These are phyloP conservation scores for Agriopis leucophaearia DNA, from an alignment of 2,888 invertebrate species.

Conservation along the genomic window DNA sequence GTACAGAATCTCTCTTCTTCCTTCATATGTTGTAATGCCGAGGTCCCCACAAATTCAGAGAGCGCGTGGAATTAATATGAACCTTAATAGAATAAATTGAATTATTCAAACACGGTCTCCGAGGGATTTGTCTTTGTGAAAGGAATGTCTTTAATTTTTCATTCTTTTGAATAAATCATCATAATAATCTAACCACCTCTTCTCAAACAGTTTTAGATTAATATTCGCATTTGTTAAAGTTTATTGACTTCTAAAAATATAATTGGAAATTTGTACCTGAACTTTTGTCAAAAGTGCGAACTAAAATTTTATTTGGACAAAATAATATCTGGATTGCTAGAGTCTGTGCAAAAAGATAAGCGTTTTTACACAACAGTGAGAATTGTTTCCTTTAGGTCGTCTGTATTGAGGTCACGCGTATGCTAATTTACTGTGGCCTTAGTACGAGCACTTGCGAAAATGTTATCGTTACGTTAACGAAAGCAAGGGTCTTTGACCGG, in stretches of 20 bases:
- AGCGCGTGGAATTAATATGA: constrained; percentile 69
- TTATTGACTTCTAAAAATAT: background rate
- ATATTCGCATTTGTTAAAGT: constrained; percentile 10
- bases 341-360: too few relatives aligned
- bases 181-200: constrained; percentile 40
- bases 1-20: too few relatives aligned
- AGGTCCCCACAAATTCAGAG: constrained; percentile 59
- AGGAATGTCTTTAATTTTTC: constrained; percentile 56
- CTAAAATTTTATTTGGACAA: too few relatives aligned
- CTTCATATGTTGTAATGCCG: constrained; percentile 40
- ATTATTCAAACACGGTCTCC: constrained; percentile 67
- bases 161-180: constrained; percentile 47
- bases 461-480: too few relatives aligned
- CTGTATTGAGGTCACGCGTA: too few relatives aligned
- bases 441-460: too few relatives aligned
- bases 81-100: constrained; percentile 71
- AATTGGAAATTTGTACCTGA: too few relatives aligned
- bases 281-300: background rate
- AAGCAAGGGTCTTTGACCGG: too few relatives aligned
- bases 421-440: too few relatives aligned
- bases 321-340: too few relatives aligned
- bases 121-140: constrained; percentile 59
- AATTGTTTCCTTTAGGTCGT: too few relatives aligned
- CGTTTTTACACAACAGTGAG: too few relatives aligned
- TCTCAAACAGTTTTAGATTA: constrained; percentile 39